Percentiles rank a stretch among this genome's conserved stretches.
phyloP scores from a whole-genome alignment of 2,888 invertebrate genomes.

The Augiades crinisus region DNA sequence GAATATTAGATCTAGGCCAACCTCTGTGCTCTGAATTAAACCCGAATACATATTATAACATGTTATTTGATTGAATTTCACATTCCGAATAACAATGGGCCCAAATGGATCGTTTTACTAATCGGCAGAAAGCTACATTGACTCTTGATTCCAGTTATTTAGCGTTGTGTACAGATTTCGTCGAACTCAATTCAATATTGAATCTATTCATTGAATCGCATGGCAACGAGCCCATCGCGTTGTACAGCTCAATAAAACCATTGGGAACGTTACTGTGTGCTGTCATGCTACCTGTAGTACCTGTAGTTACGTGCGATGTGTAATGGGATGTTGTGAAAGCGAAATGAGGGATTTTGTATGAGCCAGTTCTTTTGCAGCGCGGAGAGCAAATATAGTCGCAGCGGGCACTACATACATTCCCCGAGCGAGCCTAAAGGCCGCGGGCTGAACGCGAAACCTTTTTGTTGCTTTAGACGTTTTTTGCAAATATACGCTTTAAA shows the following conservation, averaged over 20 bases:
- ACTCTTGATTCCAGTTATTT: not conserved
- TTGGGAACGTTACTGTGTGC: not conserved
- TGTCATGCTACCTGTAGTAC: constrained; percentile 3
- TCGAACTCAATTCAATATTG: constrained; percentile 7
- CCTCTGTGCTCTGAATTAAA: not conserved
- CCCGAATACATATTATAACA: not conserved
- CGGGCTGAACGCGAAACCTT: constrained; percentile 12
- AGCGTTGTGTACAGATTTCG: constrained; percentile 7
- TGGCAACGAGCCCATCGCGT: not conserved
- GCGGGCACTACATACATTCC: constrained; percentile 15
- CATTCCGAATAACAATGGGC: not conserved
- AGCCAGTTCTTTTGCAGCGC: constrained; percentile 33
- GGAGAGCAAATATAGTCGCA: constrained; percentile 38
- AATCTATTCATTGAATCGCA: constrained; percentile 15
- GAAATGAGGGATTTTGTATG: constrained; percentile 41
- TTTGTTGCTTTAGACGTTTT: constrained; percentile 15
- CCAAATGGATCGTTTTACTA: not conserved
- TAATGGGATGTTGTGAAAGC: constrained; percentile 22
- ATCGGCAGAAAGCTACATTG: not conserved
- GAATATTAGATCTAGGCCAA: too few species aligned
- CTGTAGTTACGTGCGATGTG: constrained; percentile 7
- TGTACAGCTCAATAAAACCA: constrained; percentile 6
- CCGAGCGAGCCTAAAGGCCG: constrained; percentile 18
- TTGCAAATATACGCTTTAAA: not conserved
- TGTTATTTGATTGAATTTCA: not conserved